Conservation (phyloP, 2,797 vertebrate genomes). For the Florisuga fusca region DNA sequence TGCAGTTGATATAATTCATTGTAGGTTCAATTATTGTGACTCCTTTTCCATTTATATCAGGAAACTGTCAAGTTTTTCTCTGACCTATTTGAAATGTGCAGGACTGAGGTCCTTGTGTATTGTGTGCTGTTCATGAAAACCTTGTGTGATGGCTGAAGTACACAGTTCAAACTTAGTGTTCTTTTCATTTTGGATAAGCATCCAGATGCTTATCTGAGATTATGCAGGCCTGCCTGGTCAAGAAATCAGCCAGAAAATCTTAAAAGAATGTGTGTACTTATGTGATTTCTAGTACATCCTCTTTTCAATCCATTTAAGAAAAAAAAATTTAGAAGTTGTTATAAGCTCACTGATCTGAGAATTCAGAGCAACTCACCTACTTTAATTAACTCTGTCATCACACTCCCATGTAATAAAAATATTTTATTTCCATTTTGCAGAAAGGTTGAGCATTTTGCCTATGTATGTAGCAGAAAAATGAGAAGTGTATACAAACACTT, state of each 20-base stretch:
- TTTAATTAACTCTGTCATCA: neutral
- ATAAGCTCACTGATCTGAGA: neutral
- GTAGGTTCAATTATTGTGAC: neutral
- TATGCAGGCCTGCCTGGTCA: neutral
- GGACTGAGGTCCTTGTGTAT: neutral
- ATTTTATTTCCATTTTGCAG: neutral
- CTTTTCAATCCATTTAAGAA: neutral
- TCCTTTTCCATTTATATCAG: neutral
- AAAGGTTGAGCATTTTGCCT: neutral
- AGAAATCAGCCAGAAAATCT: conserved; percentile 12
- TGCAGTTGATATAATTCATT: neutral
- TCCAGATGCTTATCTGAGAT: neutral
- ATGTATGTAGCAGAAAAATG: neutral
- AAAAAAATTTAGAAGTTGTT: neutral
- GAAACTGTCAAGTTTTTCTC: neutral
- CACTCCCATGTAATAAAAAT: neutral
- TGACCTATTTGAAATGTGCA: neutral
- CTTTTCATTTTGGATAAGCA: conserved; percentile 30
- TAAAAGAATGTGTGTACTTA: neutral
- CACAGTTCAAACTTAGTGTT: neutral
- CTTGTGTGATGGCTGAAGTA: neutral
- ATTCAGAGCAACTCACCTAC: neutral
- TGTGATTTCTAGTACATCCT: neutral
- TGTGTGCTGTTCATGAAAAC: neutral
- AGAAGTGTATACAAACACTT: neutral